A percentile compares a stretch with the other conserved stretches of the same genome.
Evolutionary conservation across 37 sponge, comb jelly and placozoan species (phyloP).

Genomic region (Geodia barretti): DNA sequence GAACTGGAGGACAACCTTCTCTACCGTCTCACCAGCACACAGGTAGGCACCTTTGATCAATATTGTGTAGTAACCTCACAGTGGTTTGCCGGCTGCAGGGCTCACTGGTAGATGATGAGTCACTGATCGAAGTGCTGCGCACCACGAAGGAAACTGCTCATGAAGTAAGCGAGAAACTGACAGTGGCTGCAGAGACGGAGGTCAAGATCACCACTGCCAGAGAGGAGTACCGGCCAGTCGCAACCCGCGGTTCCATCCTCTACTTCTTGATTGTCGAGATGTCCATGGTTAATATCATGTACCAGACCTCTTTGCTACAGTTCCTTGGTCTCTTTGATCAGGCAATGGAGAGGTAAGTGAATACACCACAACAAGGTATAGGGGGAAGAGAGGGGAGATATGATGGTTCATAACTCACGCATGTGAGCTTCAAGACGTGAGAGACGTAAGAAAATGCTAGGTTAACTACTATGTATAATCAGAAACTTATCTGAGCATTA

Average conservation of each 20-base stretch:
- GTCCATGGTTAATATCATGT: constrained; percentile 99
- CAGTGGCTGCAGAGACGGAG: constrained; percentile 95
- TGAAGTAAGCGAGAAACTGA: constrained; percentile 95
- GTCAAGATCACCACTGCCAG: constrained; percentile 93
- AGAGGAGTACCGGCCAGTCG: constrained; percentile 99
- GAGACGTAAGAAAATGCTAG: neutral
- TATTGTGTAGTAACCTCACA: neutral
- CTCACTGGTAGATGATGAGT: constrained; percentile 96
- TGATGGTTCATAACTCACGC: neutral
- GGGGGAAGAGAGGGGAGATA: neutral
- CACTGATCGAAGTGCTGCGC: constrained; percentile 90
- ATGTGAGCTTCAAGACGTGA: neutral
- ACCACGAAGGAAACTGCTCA: constrained; percentile 94
- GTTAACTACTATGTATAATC: too few species aligned
- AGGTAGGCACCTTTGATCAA: constrained; percentile 36
- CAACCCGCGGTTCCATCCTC: constrained; percentile 93
- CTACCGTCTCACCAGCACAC: constrained; percentile 90
- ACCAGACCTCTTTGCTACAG: constrained; percentile 96
- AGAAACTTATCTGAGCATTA: neutral
- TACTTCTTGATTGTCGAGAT: constrained; percentile 99
- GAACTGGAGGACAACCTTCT: constrained; percentile 98
- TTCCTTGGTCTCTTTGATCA: constrained; percentile 95
- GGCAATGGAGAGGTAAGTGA: constrained; percentile 84
- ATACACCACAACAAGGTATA: neutral
- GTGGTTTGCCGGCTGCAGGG: constrained; percentile 47